These are phyloP conservation scores for Pedionomus torquatus DNA, from an alignment of 2,113 vertebrate genomes.

Conservation along the genomic window DNA sequence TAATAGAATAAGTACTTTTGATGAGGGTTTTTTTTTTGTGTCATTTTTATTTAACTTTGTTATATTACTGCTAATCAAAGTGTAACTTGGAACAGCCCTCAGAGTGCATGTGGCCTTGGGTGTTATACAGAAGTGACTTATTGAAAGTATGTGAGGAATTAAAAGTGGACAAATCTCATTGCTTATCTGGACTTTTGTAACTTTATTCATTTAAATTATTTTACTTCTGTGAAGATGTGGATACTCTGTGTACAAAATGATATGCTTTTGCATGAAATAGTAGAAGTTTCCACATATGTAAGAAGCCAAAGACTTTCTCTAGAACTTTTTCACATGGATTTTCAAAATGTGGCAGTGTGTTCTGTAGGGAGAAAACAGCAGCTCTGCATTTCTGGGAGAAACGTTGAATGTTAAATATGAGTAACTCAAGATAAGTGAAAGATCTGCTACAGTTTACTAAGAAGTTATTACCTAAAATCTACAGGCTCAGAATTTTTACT, in stretches of 20 bases:
- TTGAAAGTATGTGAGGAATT: conserved; percentile 36
- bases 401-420: background rate
- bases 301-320: background rate
- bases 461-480: background rate
- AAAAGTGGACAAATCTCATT: conserved; percentile 25
- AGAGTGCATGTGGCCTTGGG: background rate
- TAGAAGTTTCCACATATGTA: background rate
- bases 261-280: background rate
- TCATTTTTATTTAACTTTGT: conserved; percentile 31
- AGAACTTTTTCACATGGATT: background rate
- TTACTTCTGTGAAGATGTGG: conserved; percentile 28
- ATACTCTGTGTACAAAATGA: background rate
- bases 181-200: conserved; percentile 10
- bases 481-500: background rate
- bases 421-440: background rate
- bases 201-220: background rate
- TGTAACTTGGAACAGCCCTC: background rate
- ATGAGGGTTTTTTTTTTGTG: too few relatives aligned
- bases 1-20: background rate
- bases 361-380: background rate
- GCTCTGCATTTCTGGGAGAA: background rate
- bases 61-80: background rate
- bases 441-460: background rate
- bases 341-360: background rate
- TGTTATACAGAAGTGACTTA: background rate